Evolutionary conservation across 1,140 invertebrate species (phyloP).

Genomic region (Leptinotarsa lineolata): DNA sequence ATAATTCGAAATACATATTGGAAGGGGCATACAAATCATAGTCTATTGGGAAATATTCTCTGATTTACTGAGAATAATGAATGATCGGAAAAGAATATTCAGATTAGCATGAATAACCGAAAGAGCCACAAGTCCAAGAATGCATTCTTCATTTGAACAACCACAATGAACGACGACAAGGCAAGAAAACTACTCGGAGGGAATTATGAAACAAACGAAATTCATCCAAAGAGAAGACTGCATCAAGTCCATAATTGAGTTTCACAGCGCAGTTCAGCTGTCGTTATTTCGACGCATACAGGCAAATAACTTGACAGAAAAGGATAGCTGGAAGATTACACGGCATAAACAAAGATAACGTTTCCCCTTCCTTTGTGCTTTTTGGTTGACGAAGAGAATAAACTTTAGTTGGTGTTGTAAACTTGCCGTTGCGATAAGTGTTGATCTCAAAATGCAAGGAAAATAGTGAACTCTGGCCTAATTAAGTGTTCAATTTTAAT

Average conservation of each 20-base stretch:
- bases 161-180: background rate
- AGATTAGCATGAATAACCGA: too few relatives aligned
- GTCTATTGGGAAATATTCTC: too few relatives aligned
- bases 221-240: background rate
- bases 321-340: background rate
- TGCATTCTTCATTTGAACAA: conserved; percentile 7
- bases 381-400: conserved; percentile 6
- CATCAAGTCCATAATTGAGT: background rate
- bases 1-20: too few relatives aligned
- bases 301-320: conserved; percentile 2
- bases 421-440: background rate
- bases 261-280: background rate
- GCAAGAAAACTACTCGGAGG: background rate
- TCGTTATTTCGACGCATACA: background rate
- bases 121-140: conserved; percentile 18
- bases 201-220: background rate
- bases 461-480: background rate
- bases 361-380: conserved; percentile 14
- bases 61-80: too few relatives aligned
- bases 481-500: background rate
- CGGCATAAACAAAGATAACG: conserved; percentile 2
- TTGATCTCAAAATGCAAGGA: background rate
- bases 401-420: background rate
- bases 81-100: too few relatives aligned
- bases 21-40: too few relatives aligned